Percentiles rank a stretch among this genome's conserved stretches.
These are phyloP conservation scores for Lasioglossum pauxillum DNA, from an alignment of 2,888 invertebrate species.

Conservation along the genomic window DNA sequence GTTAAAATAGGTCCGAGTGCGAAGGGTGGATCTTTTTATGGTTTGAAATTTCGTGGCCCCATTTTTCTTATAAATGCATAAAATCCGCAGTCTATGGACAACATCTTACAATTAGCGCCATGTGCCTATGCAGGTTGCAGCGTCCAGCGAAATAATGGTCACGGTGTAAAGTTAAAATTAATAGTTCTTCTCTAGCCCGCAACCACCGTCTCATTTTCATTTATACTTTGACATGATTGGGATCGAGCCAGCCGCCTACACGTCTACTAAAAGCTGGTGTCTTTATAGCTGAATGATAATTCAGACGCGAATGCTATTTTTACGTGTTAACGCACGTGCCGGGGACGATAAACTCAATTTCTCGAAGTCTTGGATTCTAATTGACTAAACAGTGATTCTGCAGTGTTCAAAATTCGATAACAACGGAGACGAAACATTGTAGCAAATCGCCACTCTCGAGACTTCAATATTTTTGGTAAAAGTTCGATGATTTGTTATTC, in stretches of 20 bases:
- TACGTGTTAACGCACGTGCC: constrained; percentile 29
- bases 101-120: not conserved
- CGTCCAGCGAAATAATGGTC: not conserved
- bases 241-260: constrained; percentile 58
- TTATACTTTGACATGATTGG: constrained; percentile 61
- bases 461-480: not conserved
- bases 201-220: constrained; percentile 45
- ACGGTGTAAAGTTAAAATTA: constrained; percentile 7
- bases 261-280: constrained; percentile 40
- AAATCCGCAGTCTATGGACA: no score
- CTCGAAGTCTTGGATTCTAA: not conserved
- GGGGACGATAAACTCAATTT: constrained; percentile 32
- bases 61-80: no score
- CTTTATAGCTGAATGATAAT: constrained; percentile 41
- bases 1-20: no score
- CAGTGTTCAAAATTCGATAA: not conserved
- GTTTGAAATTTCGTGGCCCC: no score
- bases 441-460: not conserved
- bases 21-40: no score
- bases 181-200: constrained; percentile 30
- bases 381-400: not conserved
- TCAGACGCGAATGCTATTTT: constrained; percentile 44
- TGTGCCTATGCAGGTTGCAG: not conserved
- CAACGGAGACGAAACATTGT: not conserved
- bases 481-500: not conserved